Evolutionary conservation across 1,140 invertebrate genomes (phyloP).

Genomic region (Brachionus paranguensis): DNA sequence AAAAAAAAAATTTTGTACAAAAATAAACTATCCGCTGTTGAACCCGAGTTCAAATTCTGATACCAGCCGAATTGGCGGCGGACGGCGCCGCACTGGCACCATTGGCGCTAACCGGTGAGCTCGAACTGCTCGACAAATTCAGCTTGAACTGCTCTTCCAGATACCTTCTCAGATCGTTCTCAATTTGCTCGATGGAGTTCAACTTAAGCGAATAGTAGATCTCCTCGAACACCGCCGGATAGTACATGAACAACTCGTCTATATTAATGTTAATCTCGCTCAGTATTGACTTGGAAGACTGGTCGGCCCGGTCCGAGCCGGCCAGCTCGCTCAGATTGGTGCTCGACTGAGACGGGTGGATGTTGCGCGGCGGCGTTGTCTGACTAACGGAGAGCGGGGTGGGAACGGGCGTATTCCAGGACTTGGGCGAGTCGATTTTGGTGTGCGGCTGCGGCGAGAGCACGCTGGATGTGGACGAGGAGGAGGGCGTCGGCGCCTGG

Average conservation of each 20-base stretch:
- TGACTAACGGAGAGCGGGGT: conserved; percentile 8
- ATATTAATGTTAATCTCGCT: conserved; percentile 35
- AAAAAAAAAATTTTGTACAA: background rate
- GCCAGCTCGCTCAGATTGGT: background rate
- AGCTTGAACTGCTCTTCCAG: conserved; percentile 29
- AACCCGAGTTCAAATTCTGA: background rate
- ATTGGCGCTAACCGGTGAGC: background rate
- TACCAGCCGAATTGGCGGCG: background rate
- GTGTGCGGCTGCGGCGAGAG: background rate
- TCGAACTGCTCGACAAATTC: conserved; percentile 14
- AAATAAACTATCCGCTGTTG: background rate
- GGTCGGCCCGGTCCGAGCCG: background rate
- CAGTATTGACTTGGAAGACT: conserved; percentile 25
- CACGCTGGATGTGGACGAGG: background rate
- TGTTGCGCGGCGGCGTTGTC: background rate
- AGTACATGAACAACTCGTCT: conserved; percentile 33
- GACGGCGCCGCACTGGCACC: background rate
- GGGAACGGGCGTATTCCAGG: conserved; percentile 10
- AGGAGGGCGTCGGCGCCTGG: conserved; percentile 13
- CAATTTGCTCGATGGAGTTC: conserved; percentile 34
- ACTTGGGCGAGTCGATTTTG: conserved; percentile 27
- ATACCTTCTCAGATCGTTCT: conserved; percentile 37
- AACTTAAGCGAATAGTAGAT: conserved; percentile 22
- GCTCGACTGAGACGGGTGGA: background rate
- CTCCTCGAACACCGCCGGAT: conserved; percentile 32